Base-by-base conservation (phyloP, 1,140 invertebrate genomes). In the Zaprionus lachaisei region DNA sequence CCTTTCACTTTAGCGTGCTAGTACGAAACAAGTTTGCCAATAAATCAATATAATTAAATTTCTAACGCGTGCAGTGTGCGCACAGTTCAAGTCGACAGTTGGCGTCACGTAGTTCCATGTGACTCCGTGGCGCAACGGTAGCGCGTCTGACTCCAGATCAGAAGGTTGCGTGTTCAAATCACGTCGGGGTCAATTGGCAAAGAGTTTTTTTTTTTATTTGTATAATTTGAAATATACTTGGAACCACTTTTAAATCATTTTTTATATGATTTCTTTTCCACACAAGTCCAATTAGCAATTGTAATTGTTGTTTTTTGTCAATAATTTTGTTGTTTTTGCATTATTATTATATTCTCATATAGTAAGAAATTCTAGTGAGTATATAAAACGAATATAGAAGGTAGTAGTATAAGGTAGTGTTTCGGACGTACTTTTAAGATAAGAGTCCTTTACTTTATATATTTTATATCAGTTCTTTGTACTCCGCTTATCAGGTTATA, bases 121-220 rank as follows among this genome's bases (percentile, higher is more conserved):
- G 95, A 96, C 96, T 96, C 95, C 96, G 97, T 98, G 97, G 97
- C 97, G 97, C 97, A 98, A 98, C 96, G 97, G 97, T 98, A 98
- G 97, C 97, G 97, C 97, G 97, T 98, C 97, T 97, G 97, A 98
- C 97, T 98, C 97, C 97, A 98, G 97, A 98, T 98, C 97, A 97
- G 97, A 98, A 98, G 97, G 97, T 97, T 98, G 97, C 97, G 97
- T 98, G 97, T 98, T 98, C 97, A 96, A 98, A 97, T 98, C 97
- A 98, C 97, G 97, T 98, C 97, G 96, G 96, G 97, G 97, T 98
- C 97, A 96, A 72, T 12, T 55, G 4, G 6, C 3, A 22, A 22
- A 15, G 41, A 11, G n/a, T 7, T 0, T 37, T 28, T 24, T 60
- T 54, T 60, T 54, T 60, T 51, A 37, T 68, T 31, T 0, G 5